A percentile compares a stretch with the other conserved stretches of the same genome.
phyloP scores from a whole-genome alignment of 2,113 vertebrate genomes.

The Dasyprocta punctata region DNA sequence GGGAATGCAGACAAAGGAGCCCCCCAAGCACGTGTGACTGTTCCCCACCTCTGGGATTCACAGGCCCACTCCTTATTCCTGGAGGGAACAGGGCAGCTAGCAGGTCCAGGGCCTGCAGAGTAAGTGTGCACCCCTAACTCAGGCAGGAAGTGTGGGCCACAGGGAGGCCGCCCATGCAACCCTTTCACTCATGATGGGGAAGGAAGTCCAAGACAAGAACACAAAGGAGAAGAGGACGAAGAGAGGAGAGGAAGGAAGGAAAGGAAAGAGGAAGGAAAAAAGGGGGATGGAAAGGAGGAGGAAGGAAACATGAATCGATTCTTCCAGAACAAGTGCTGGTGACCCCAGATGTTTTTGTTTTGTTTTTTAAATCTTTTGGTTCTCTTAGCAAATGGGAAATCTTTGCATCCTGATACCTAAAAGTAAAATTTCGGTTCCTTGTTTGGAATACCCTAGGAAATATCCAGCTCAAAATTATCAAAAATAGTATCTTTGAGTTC shows the following conservation, averaged over 20 bases:
- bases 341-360: not conserved
- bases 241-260: not conserved
- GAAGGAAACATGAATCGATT: not conserved
- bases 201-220: not conserved
- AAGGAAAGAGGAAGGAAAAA: no score
- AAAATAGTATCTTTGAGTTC: slow-evolving; percentile 14
- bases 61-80: not conserved
- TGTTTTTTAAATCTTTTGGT: not conserved
- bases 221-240: not conserved
- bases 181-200: not conserved
- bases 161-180: not conserved
- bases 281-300: not conserved
- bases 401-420: not conserved
- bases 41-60: slow-evolving; percentile 2
- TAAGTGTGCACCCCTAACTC: not conserved
- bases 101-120: not conserved
- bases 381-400: slow-evolving; percentile 7
- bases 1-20: not conserved
- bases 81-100: not conserved
- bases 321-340: not conserved
- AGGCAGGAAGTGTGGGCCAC: not conserved
- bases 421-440: not conserved
- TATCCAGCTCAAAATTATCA: not conserved
- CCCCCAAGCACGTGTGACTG: not conserved
- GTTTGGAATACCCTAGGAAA: not conserved